Base-by-base conservation (phyloP, 92 coral and sea anemone genomes). In the Virgularia gustaviana region DNA sequence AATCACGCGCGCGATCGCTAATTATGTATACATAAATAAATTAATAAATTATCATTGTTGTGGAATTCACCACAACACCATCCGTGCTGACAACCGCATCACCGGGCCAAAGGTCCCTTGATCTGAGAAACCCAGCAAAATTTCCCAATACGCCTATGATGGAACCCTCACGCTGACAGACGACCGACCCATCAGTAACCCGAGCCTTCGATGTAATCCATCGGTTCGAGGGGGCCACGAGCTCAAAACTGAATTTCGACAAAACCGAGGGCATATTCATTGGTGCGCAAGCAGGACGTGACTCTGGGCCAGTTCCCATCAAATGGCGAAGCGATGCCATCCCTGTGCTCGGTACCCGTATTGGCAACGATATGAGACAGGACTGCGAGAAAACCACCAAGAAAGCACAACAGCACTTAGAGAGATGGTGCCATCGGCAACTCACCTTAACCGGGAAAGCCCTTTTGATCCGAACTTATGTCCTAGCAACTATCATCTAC, bases 401-500 rank as follows among this genome's bases (percentile, higher is more conserved):
- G 9, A 80, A 63, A 36, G 15, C 52, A 3, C 74, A 80, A 63
- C 49, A 51, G 37, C 55, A 30, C 20, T 29, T 80, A 2, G 47
- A 63, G 12, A 4, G 41, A 23, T 72, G 85, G 85, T 27, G 22
- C 2, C 20, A 24, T 4, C 75, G 70, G 1, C 36, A 44, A 5
- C 70, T 73, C n/a, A 49, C 85, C 20, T 28, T 74, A 0, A 38
- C 36, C 7, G 88, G 85, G 1, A 73, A 73, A 55, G 58, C 80
- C 0, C 36, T 80, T 2, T 30, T 80, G 0, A 30, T 73, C 29
- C 39, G 53, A 32, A 55, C 80, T 8, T 73, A 58, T 13, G 82
- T 63, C 18, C 47, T 80, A 13, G 79, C 83, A 6, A 60, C 72
- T 2, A 71, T 84, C 3, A 73, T 80, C 61, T 79, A 84, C 44